Evolutionary conservation across 2,113 vertebrate genomes (phyloP).

Genomic region (cattle (Bos taurus)): ARS-UCD2.0 NC_037343.1:39167501-39168000

Average conservation of each 20-base stretch:
- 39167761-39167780: not conserved
- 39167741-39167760: not conserved
- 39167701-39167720: not conserved
- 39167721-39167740: not conserved
- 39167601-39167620: not conserved
- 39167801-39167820: not conserved
- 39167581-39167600: not conserved
- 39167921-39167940: not conserved
- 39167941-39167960: not conserved
- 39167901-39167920: not conserved
- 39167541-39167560: not conserved
- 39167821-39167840: slow-evolving; percentile 19
- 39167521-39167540: not conserved
- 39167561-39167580: not conserved
- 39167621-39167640: not conserved
- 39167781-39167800: not conserved
- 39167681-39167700: not conserved
- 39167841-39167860: not conserved
- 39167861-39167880: not conserved
- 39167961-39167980: slow-evolving; percentile 6
- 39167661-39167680: not conserved
- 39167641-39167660: not conserved
- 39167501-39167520: not conserved
- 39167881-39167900: not conserved
- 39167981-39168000: not conserved